Percentiles rank a stretch among this genome's conserved stretches.
phyloP scores from a whole-genome alignment of 2,113 vertebrate species.

The Bubalus kerabau region DNA sequence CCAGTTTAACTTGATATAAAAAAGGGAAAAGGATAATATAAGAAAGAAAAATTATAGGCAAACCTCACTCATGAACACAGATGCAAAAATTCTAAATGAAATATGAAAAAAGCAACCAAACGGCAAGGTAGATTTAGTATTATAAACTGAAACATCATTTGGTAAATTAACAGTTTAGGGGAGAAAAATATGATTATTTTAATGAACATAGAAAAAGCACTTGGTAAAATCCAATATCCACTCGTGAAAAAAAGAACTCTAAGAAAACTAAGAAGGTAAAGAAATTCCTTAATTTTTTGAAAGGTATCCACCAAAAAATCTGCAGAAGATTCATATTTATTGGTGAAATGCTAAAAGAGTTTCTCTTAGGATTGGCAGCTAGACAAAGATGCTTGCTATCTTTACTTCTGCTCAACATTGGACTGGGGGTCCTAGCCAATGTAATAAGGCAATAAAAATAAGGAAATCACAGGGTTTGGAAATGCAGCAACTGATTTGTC shows the following conservation, averaged over 20 bases:
- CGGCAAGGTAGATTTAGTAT: not conserved
- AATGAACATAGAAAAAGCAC: not conserved
- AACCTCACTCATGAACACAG: not conserved
- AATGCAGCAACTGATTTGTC: not conserved
- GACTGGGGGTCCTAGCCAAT: too few species aligned
- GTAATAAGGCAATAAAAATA: not conserved
- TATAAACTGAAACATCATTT: not conserved
- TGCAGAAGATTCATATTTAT: not conserved
- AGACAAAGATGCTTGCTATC: not conserved
- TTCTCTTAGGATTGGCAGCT: not conserved
- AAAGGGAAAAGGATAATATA: not conserved
- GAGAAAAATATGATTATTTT: not conserved
- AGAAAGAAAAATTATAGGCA: not conserved
- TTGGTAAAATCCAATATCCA: not conserved
- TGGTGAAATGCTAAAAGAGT: not conserved
- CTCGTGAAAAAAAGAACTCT: not conserved
- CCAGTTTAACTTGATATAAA: not conserved
- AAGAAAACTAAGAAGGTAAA: not conserved
- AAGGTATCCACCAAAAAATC: not conserved
- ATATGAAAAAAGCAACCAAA: not conserved
- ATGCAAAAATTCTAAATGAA: not conserved
- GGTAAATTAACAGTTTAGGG: not conserved
- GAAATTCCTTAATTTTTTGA: not conserved
- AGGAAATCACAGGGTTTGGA: too few species aligned
- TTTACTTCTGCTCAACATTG: fast-evolving